Conservation (phyloP, 2,797 vertebrate species). For the Cheirogaleus major region DNA sequence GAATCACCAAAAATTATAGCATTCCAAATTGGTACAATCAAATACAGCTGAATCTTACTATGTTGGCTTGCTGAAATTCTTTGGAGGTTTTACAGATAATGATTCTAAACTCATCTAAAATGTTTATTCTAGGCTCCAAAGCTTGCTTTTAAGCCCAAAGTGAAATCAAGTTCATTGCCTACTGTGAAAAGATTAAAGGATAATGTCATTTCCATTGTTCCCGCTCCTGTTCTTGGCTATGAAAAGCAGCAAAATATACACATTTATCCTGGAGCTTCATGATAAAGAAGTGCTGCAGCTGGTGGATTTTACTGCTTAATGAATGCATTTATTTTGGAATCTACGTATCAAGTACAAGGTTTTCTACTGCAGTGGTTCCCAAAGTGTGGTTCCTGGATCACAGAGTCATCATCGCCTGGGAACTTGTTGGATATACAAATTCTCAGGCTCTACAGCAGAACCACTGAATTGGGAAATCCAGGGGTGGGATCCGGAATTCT, state of each 20-base stretch:
- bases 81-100: slow-evolving; percentile 25
- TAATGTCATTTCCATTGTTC: neutral
- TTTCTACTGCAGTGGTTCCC: neutral
- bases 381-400: neutral
- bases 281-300: neutral
- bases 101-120: slow-evolving; percentile 49
- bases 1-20: slow-evolving; percentile 18
- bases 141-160: slow-evolving; percentile 7
- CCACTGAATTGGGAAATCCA: neutral
- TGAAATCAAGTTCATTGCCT: slow-evolving; percentile 1
- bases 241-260: slow-evolving; percentile 32
- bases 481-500: neutral
- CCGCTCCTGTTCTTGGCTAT: neutral
- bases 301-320: neutral
- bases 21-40: slow-evolving; percentile 33
- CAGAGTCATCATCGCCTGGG: too few species aligned
- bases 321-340: neutral
- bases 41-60: slow-evolving; percentile 5
- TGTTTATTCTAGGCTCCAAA: slow-evolving; percentile 49
- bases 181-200: slow-evolving; percentile 43
- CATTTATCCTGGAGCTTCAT: neutral
- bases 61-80: neutral
- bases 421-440: neutral
- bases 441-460: neutral
- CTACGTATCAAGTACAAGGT: neutral